phyloP scores from a whole-genome alignment of 2,888 invertebrate species.

The Keiferia lycopersicella region DNA sequence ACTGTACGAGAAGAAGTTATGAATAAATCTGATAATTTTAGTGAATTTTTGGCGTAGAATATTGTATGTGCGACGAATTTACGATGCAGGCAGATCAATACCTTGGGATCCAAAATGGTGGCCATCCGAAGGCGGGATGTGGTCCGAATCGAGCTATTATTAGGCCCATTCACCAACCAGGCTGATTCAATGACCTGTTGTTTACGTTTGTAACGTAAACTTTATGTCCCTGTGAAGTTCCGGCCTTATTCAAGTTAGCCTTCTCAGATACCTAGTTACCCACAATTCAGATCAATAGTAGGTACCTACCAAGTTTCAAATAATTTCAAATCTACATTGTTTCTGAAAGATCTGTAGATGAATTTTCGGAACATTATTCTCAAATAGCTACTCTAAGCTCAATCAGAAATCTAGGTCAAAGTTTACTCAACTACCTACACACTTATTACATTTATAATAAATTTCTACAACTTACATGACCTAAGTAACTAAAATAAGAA shows the following conservation, averaged over 20 bases:
- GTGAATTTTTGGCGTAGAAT: constrained; percentile 22
- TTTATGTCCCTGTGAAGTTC: too few species aligned
- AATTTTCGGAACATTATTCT: background rate
- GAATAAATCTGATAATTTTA: constrained; percentile 23
- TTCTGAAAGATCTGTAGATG: background rate
- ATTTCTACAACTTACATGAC: background rate
- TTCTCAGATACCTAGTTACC: background rate
- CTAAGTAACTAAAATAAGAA: too few species aligned
- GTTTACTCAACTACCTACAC: too few species aligned
- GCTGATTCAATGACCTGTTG: constrained; percentile 31
- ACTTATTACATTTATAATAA: background rate
- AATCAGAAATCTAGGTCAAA: too few species aligned
- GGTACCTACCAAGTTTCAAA: too few species aligned
- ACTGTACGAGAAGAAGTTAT: background rate
- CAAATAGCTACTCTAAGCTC: too few species aligned
- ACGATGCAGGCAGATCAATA: constrained; percentile 57
- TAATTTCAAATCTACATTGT: background rate
- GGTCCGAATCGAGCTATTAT: constrained; percentile 45
- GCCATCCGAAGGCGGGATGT: constrained; percentile 44
- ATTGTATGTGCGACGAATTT: background rate
- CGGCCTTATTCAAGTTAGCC: background rate
- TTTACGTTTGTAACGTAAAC: background rate
- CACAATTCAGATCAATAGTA: constrained; percentile 5
- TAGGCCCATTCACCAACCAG: constrained; percentile 42
- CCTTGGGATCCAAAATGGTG: constrained; percentile 63